These are phyloP conservation scores for Luidia sarsii DNA, from an alignment of 53 echinoderm and acorn worm species.

Conservation along the genomic window DNA sequence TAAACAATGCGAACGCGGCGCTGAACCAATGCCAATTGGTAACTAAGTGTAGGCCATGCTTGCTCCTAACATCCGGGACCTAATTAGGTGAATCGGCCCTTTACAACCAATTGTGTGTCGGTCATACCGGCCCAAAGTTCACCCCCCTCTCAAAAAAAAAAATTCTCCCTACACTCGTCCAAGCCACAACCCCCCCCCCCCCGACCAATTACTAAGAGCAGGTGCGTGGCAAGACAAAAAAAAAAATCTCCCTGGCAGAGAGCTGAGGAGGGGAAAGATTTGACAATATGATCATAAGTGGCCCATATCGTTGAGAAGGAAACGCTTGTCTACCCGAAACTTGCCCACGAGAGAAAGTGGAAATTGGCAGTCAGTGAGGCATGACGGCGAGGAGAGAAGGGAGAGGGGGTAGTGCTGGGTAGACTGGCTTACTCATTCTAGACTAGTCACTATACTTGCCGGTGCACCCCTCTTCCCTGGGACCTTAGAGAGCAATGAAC, in stretches of 20 bases:
- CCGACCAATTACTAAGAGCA: too few species aligned
- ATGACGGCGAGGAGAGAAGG: slow-evolving; percentile 41
- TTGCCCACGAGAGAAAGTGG: slow-evolving; percentile 51
- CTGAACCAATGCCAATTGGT: slow-evolving; percentile 10
- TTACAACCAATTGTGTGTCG: background rate
- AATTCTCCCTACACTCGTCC: too few species aligned
- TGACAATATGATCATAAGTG: slow-evolving; percentile 50
- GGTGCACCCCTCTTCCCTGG: too few species aligned
- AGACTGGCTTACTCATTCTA: slow-evolving; percentile 40
- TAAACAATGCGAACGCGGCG: slow-evolving; percentile 13
- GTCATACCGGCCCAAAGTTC: too few species aligned
- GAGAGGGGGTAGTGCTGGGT: slow-evolving; percentile 1
- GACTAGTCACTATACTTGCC: too few species aligned
- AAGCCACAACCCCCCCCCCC: too few species aligned
- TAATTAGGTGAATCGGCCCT: slow-evolving; percentile 42
- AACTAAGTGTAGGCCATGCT: slow-evolving; percentile 1
- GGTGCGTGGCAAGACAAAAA: too few species aligned
- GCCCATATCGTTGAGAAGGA: slow-evolving; percentile 44
- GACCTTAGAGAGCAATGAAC: too few species aligned
- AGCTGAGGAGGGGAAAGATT: too few species aligned
- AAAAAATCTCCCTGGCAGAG: too few species aligned
- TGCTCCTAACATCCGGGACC: slow-evolving; percentile 18
- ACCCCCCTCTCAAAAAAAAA: too few species aligned
- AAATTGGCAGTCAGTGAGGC: slow-evolving; percentile 39
- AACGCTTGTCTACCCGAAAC: slow-evolving; percentile 50